Base-by-base conservation (phyloP, 2,888 invertebrate species). In the Petrolisthes cinctipes region DNA sequence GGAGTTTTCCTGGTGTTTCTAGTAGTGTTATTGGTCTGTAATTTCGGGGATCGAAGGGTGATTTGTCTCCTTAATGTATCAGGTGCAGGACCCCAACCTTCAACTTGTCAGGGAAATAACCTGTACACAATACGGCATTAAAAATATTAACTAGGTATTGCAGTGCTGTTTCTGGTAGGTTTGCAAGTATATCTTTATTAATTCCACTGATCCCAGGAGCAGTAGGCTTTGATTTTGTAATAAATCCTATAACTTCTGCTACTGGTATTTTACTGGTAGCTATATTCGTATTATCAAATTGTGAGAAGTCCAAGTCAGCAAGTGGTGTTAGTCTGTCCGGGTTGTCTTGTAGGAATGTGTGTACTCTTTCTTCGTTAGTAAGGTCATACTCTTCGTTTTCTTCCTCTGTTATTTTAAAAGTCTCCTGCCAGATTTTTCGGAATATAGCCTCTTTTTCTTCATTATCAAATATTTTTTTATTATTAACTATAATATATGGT, bases 1-100 rank as follows among this genome's bases (percentile, higher is more conserved):
- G 6, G 0, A 78, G 17, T 78, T 78, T 78, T 4, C 78, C 51
- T 2, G 78, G 78, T 37, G 37, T 3, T 78, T 37, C 78, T 23
- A 78, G 78, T 6, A 78, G 78, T 37, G 78, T 78, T 78, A 78
- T 78, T 23, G 78, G 78, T 17, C 78, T 5, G 23, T 78, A 78
- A 53, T 78, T 78, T 3, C 51, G 0, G 5, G 53, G 51, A 14
- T 78, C 4, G 20, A 14, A 17, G 5, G 23, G 23, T 37, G 9
- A 37, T 23, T 78, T 78, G 6, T 53, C 51, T 37, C 51, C 51
- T 37, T 78, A 2, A 6, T 3, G 14, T 9, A 51, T 51, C 3
- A 78, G 23, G 17, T 53, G n/a, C 0, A 78, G 37, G 0, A 78
- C 9, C 20, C 78, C 78, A 5, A 11, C 17, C 51, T 78, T 78